Conservation (phyloP, 2,888 invertebrate species). For the Papilio demoleus region DNA sequence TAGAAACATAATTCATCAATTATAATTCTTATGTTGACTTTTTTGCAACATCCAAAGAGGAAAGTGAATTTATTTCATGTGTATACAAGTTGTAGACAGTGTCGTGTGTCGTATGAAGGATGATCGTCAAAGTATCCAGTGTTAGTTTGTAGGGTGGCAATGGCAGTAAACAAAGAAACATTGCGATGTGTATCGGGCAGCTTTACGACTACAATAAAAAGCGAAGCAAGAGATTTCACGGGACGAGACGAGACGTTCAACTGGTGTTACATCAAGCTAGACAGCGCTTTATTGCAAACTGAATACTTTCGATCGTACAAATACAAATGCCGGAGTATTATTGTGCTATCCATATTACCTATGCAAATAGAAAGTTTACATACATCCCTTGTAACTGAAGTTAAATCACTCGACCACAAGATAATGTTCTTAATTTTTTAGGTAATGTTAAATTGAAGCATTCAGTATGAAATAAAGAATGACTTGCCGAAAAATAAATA, state of each 20-base stretch:
- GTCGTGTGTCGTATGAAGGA: not conserved
- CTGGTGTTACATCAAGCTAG: slow-evolving; percentile 30
- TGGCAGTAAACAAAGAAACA: slow-evolving; percentile 24
- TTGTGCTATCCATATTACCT: not conserved
- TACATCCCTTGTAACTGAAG: not conserved
- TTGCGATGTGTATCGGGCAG: slow-evolving; percentile 24
- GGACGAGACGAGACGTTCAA: slow-evolving; percentile 26
- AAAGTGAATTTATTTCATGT: not conserved
- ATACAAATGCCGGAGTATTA: not conserved
- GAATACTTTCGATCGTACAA: slow-evolving; percentile 26
- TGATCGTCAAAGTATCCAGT: slow-evolving; percentile 1
- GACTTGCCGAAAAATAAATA: too few species aligned
- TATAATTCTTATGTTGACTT: too few species aligned
- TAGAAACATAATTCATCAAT: too few species aligned
- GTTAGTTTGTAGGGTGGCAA: slow-evolving; percentile 6
- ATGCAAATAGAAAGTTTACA: not conserved
- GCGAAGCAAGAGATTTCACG: slow-evolving; percentile 21
- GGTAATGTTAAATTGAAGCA: too few species aligned
- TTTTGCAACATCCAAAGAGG: too few species aligned
- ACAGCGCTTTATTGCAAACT: slow-evolving; percentile 21
- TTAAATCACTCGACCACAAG: too few species aligned
- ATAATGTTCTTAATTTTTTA: not conserved
- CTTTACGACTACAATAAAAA: slow-evolving; percentile 37
- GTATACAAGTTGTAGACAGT: not conserved
- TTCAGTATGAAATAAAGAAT: too few species aligned